Conservation (phyloP, 1,140 invertebrate genomes). For the Nautilus pompilius region DNA sequence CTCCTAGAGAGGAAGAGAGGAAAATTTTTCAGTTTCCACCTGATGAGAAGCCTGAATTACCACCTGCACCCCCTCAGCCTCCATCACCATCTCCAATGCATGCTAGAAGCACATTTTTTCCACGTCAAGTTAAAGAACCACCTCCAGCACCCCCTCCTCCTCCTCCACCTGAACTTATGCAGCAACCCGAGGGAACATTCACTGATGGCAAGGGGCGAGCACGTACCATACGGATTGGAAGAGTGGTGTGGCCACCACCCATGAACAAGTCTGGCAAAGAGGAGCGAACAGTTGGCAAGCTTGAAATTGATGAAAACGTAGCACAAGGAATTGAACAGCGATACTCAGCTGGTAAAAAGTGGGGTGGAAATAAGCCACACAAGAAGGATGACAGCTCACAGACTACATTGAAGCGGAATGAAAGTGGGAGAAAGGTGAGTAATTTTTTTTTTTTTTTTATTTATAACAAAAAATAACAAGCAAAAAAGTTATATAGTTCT, state of each 20-base stretch:
- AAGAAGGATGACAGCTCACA: constrained; percentile 17
- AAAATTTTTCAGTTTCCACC: no score
- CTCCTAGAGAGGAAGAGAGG: no score
- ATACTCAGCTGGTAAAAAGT: constrained; percentile 27
- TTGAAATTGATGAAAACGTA: constrained; percentile 48
- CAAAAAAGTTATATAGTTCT: no score
- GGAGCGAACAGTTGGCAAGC: constrained; percentile 34
- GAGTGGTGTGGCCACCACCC: constrained; percentile 94
- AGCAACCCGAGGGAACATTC: constrained; percentile 17
- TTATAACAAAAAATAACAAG: background rate
- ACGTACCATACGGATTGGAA: constrained; percentile 92
- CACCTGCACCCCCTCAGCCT: constrained; percentile 18
- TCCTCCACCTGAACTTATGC: constrained; percentile 73
- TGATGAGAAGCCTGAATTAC: background rate
- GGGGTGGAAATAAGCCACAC: constrained; percentile 21
- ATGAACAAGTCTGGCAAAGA: constrained; percentile 20
- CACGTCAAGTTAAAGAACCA: no score
- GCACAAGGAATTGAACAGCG: constrained; percentile 31
- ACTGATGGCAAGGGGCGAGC: constrained; percentile 69
- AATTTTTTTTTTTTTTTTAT: background rate
- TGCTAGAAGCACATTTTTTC: no score
- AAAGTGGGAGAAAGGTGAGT: no score
- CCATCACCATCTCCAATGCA: constrained; percentile 33
- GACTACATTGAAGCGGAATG: constrained; percentile 23
- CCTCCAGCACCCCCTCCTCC: constrained; percentile 56